Evolutionary conservation across 1,140 invertebrate species (phyloP).

Genomic region (Drosophila gunungcola): DNA sequence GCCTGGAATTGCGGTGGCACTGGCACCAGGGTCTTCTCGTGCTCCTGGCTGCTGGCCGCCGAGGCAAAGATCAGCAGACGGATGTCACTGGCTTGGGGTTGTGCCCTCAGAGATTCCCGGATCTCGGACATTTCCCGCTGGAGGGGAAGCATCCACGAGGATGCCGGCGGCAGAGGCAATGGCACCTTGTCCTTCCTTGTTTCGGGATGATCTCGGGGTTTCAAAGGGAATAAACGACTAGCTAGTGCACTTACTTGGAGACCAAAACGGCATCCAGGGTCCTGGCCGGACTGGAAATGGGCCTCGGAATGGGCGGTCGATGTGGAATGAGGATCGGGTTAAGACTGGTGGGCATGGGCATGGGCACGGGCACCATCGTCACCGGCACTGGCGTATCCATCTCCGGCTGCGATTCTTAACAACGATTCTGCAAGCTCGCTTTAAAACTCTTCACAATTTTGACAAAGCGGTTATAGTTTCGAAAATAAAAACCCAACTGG

Average conservation of each 20-base stretch:
- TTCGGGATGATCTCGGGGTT: neutral
- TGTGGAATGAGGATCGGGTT: neutral
- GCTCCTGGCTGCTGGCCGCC: slow-evolving; percentile 17
- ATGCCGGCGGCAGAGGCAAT: neutral
- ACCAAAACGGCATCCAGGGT: neutral
- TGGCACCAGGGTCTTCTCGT: slow-evolving; percentile 24
- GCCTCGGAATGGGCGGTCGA: neutral
- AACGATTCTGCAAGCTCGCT: neutral
- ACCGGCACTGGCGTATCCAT: slow-evolving; percentile 6
- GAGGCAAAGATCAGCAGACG: slow-evolving; percentile 33
- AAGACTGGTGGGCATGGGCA: slow-evolving; percentile 4
- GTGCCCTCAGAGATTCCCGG: neutral
- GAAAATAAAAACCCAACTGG: slow-evolving; percentile 1
- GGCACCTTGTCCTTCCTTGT: neutral
- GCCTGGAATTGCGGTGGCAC: slow-evolving; percentile 25
- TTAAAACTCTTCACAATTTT: slow-evolving; percentile 19
- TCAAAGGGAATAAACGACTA: too few relatives aligned
- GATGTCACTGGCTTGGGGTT: slow-evolving; percentile 21
- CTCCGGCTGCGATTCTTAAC: neutral
- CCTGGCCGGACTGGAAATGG: neutral
- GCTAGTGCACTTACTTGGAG: neutral
- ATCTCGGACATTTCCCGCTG: slow-evolving; percentile 6
- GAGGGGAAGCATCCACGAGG: neutral
- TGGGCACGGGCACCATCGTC: neutral
- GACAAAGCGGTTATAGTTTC: neutral